Percentiles rank a stretch among this genome's conserved stretches.
Evolutionary conservation across 2,888 invertebrate species (phyloP).

Genomic region (Acronicta aceris): DNA sequence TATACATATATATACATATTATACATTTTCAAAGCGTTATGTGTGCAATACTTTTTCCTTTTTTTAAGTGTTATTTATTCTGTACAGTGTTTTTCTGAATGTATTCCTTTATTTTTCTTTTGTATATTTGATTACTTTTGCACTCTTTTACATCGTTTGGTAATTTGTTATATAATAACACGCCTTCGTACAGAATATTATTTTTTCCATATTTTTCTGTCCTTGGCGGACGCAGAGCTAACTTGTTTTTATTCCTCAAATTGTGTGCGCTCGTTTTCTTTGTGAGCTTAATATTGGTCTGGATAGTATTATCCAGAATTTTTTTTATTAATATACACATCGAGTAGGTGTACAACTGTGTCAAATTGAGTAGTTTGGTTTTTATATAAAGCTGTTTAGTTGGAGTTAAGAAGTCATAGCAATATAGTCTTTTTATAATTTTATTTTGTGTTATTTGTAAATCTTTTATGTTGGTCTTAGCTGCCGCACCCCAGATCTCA

Average conservation of each 20-base stretch:
- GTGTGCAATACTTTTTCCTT: too few relatives aligned
- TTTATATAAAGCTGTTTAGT: neutral
- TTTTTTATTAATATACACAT: neutral
- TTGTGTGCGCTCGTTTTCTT: constrained; percentile 2
- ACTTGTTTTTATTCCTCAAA: neutral
- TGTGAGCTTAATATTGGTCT: neutral
- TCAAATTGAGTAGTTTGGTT: neutral
- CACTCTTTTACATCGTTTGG: constrained; percentile 5
- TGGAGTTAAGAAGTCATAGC: neutral
- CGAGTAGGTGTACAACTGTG: neutral
- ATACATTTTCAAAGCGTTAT: too few relatives aligned
- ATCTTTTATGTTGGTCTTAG: too few relatives aligned
- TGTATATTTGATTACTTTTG: neutral
- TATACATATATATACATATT: too few relatives aligned
- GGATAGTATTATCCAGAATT: neutral
- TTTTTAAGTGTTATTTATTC: too few relatives aligned
- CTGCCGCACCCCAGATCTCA: neutral
- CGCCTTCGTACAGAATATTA: neutral
- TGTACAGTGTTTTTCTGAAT: too few relatives aligned
- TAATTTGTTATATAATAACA: neutral
- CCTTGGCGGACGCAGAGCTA: neutral
- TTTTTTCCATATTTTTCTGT: constrained; percentile 4
- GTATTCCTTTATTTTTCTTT: neutral
- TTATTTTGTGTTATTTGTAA: too few relatives aligned
- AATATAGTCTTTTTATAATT: too few relatives aligned